These are phyloP conservation scores for Gila robusta DNA, from an alignment of 2,797 vertebrate species.

Conservation along the genomic window DNA sequence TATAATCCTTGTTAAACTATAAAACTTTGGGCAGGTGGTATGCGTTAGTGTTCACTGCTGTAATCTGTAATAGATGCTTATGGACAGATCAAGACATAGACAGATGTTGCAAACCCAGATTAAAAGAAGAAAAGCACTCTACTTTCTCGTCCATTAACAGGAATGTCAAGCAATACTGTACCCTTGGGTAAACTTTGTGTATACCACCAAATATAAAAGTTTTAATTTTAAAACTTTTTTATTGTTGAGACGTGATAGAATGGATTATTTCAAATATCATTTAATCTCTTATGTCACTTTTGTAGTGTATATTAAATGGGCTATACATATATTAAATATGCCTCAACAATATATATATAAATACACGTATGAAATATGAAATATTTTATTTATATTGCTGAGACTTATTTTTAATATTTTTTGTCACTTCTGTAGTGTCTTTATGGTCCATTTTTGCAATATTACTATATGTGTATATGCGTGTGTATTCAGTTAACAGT, in stretches of 20 bases:
- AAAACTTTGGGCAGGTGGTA: conserved; percentile 33
- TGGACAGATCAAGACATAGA: conserved; percentile 12
- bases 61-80: conserved; percentile 45
- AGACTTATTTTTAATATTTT: no score
- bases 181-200: neutral
- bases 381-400: no score
- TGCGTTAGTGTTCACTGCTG: neutral
- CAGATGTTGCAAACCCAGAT: conserved; percentile 48
- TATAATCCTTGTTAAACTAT: conserved; percentile 30
- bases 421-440: no score
- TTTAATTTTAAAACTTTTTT: neutral
- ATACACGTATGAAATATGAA: no score
- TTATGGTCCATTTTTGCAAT: no score
- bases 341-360: no score
- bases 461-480: no score
- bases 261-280: neutral
- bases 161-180: neutral
- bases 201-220: neutral
- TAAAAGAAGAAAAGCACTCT: conserved; percentile 37
- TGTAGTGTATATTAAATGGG: neutral
- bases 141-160: conserved; percentile 19
- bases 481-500: no score
- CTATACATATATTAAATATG: no score
- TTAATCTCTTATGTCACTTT: neutral
- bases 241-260: neutral